A percentile compares a stretch with the other conserved stretches of the same genome.
Conservation (phyloP, 2,888 invertebrate species). For the Stegana nigrithorax region DNA sequence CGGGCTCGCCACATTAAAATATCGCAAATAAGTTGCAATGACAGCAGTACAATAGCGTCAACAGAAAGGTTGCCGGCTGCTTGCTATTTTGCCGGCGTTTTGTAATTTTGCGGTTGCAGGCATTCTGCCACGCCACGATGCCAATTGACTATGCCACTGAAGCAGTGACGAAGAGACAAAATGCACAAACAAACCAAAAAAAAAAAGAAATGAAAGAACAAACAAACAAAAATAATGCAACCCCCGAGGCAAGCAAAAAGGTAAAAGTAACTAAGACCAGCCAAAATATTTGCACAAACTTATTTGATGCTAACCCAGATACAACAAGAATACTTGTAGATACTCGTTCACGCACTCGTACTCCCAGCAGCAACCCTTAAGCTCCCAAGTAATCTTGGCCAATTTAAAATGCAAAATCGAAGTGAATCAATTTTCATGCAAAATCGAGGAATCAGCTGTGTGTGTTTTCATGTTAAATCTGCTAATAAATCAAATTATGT, state of each 20-base stretch:
- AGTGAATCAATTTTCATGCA: conserved; percentile 62
- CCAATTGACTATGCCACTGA: conserved; percentile 46
- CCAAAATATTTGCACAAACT: conserved; percentile 25
- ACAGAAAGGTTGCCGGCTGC: conserved; percentile 26
- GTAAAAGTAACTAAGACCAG: conserved; percentile 35
- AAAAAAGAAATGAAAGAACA: conserved; percentile 18
- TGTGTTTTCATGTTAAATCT: conserved; percentile 52
- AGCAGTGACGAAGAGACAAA: no score
- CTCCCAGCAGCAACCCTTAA: conserved; percentile 41
- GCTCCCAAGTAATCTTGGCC: neutral
- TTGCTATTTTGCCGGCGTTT: neutral
- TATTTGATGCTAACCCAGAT: neutral
- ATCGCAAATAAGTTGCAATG: conserved; percentile 55
- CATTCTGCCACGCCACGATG: no score
- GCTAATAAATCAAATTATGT: conserved; percentile 61
- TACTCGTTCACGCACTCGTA: neutral
- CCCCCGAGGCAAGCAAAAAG: neutral
- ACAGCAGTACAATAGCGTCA: conserved; percentile 53
- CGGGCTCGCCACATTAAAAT: conserved; percentile 50
- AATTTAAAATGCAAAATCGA: conserved; percentile 62
- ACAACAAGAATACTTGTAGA: neutral
- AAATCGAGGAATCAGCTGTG: conserved; percentile 40
- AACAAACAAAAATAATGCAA: conserved; percentile 11
- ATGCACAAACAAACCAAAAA: no score
- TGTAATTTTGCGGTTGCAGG: neutral